A percentile compares a stretch with the other conserved stretches of the same genome.
phyloP scores from a whole-genome alignment of 2,888 invertebrate species.

The Operophtera brumata region DNA sequence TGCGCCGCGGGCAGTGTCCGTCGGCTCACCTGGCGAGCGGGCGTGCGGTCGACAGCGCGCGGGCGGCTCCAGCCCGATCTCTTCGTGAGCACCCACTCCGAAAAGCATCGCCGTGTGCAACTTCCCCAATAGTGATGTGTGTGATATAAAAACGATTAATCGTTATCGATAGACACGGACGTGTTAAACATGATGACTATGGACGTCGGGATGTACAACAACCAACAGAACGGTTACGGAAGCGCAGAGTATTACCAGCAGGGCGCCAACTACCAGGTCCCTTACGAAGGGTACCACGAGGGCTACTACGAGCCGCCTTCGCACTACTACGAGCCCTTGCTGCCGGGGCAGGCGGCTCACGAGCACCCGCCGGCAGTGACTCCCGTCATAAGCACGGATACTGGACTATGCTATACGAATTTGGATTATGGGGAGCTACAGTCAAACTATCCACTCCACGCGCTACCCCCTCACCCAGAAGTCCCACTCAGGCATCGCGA shows the following conservation, averaged over 20 bases:
- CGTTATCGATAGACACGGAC: constrained; percentile 61
- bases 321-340: constrained; percentile 76
- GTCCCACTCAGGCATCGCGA: constrained; percentile 72
- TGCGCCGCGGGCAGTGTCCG: constrained; percentile 63
- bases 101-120: constrained; percentile 49
- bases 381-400: constrained; percentile 90
- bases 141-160: constrained; percentile 56
- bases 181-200: constrained; percentile 86
- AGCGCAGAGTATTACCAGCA: constrained; percentile 79
- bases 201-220: constrained; percentile 90
- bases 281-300: constrained; percentile 72
- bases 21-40: constrained; percentile 67
- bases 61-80: constrained; percentile 50
- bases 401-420: constrained; percentile 94
- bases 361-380: constrained; percentile 67
- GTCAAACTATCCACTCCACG: constrained; percentile 76
- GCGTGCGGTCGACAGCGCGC: constrained; percentile 59
- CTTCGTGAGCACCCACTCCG: constrained; percentile 37
- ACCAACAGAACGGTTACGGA: constrained; percentile 81
- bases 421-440: constrained; percentile 85
- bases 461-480: constrained; percentile 78
- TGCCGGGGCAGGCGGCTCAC: constrained; percentile 66
- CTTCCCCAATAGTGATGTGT: constrained; percentile 64
- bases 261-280: constrained; percentile 63
- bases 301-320: constrained; percentile 73